These are phyloP conservation scores for Trissonchulus sp. DNA, from an alignment of 2,888 invertebrate species.

Conservation along the genomic window DNA sequence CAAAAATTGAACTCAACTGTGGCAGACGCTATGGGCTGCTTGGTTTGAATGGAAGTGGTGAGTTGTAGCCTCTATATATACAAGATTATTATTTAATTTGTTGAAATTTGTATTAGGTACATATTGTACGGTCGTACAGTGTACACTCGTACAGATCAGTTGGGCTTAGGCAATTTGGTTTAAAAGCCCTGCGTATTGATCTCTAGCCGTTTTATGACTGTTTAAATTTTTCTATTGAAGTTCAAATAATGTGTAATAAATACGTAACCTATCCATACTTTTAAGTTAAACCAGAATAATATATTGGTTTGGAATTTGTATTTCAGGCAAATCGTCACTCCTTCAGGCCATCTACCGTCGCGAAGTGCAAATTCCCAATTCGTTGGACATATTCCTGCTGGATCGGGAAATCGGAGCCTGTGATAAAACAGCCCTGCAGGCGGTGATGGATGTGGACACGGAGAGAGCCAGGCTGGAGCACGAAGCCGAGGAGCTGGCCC, in stretches of 20 bases:
- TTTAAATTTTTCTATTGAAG: too few relatives aligned
- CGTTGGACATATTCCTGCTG: constrained; percentile 94
- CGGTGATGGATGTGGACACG: constrained; percentile 97
- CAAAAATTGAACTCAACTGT: constrained; percentile 90
- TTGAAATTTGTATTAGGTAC: not conserved
- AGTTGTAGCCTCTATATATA: too few relatives aligned
- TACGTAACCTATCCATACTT: too few relatives aligned
- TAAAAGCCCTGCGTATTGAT: too few relatives aligned
- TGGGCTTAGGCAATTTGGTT: too few relatives aligned
- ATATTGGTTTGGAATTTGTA: constrained; percentile 20
- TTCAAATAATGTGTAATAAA: too few relatives aligned
- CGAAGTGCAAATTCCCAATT: constrained; percentile 87
- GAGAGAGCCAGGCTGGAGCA: constrained; percentile 83
- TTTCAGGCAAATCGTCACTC: constrained; percentile 79
- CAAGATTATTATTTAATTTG: too few relatives aligned
- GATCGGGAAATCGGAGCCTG: constrained; percentile 97
- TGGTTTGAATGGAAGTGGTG: constrained; percentile 93
- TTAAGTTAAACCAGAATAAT: too few relatives aligned
- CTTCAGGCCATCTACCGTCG: constrained; percentile 82
- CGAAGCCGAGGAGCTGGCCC: constrained; percentile 78
- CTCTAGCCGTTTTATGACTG: too few relatives aligned
- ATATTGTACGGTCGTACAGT: not conserved
- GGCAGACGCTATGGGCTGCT: constrained; percentile 92
- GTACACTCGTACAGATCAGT: too few relatives aligned
- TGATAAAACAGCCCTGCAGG: constrained; percentile 85